Evolutionary conservation across 2,888 invertebrate genomes (phyloP), one percentile per base, ranked within the genome.

Genomic region (Oxystoma pomonae): DNA sequence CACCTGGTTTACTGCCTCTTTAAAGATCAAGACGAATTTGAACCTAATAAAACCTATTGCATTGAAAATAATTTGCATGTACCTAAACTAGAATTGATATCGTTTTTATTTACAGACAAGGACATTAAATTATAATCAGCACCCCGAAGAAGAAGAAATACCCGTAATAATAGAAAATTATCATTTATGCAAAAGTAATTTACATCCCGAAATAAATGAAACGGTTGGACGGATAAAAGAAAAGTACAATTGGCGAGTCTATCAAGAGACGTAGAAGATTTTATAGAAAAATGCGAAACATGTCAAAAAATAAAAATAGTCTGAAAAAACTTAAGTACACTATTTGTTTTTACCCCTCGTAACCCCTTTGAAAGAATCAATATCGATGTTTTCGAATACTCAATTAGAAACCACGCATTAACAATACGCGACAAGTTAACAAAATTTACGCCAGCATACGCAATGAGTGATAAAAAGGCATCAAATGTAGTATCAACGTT

Each of bases 331-430:
- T 55, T 60, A 18, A 55, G 35, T 18, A 60, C 2, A 9, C 55
- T 51, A 1, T 19, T 61, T 2, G 57, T 58, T 16, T 53, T 57
- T 19, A 60, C 58, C 1, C 60, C 53, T 55, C 1, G 19, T 3
- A 59, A 51, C 1, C 59, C 59, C 1, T 59, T 59, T 58, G 60
- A 60, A 18, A 5, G 60, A 59, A 56, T 65, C 16, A 65, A 65
- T 22, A 53, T 63, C 12, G 63, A 65, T 55, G 59, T 65, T 56
- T 59, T 62, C 17, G 65, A 65, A 65, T 16, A 50, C 18, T 59
- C 65, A 18, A 55, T 35, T 3, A 65, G 20, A 62, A 62, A 65
- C 50, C 56, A 62, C 49, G 58, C 52, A 7, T 19, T 61, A 17
- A 61, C 61, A 18, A 60, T 61, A 19, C 16, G 61, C 7, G 61